These are phyloP conservation scores for Ramphastos sulfuratus DNA, from an alignment of 2,113 vertebrate genomes.

Conservation along the genomic window DNA sequence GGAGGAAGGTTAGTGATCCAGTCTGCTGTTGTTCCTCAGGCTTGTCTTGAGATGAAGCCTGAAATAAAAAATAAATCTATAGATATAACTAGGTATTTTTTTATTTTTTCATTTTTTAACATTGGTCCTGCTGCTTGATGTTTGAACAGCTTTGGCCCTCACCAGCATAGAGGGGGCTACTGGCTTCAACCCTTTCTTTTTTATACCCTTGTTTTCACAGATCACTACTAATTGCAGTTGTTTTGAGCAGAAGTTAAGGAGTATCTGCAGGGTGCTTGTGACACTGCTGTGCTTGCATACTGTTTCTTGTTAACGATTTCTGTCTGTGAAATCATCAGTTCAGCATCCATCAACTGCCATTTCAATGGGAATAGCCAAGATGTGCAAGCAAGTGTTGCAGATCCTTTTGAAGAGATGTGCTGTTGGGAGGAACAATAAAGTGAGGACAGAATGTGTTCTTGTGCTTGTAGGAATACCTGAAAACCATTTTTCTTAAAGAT, in stretches of 20 bases:
- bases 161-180: no score
- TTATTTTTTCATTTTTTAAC: neutral
- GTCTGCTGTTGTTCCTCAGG: neutral
- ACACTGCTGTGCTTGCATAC: neutral
- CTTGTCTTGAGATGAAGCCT: neutral
- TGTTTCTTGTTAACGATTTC: neutral
- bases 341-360: neutral
- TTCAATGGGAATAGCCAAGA: neutral
- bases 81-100: neutral
- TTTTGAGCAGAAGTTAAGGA: neutral
- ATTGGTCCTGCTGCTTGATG: neutral
- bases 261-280: neutral
- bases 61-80: neutral
- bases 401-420: neutral
- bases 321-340: neutral
- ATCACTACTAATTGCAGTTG: neutral
- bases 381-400: neutral
- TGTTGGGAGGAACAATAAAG: neutral
- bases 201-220: neutral
- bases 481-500: neutral
- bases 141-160: neutral
- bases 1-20: neutral
- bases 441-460: neutral
- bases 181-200: neutral
- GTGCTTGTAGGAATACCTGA: neutral